Evolutionary conservation across 2,797 vertebrate genomes (phyloP), one percentile per base, ranked within the genome.

Genomic region (Jordanella pulchra): DNA sequence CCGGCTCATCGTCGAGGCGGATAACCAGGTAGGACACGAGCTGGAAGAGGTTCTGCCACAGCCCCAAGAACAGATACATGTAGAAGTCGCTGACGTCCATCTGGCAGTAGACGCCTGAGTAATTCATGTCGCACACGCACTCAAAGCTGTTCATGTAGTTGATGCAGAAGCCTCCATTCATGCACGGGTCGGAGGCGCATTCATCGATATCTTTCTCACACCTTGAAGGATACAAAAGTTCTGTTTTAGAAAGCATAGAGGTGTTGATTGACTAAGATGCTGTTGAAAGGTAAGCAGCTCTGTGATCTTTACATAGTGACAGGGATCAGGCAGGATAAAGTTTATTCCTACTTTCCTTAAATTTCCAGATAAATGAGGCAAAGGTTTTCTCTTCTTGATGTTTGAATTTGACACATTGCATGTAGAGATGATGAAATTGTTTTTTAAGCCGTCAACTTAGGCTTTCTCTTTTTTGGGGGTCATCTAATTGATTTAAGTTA

Each of bases 31-130:
- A 98, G 75, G 97, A 97, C 65, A 97, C 91, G 15, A 97, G 91
- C 92, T 98, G 97, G 88, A 97, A 97, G 87, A 97, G 93, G 82
- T 97, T 96, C 93, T 99, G 97, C 97, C 97, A 97, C 82, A 97
- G 82, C 23, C 96, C 87, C 89, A 97, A 77, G 76, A 97, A 97
- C 66, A 97, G 83, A 78, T 95, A 96, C 81, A 97, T 87, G 89
- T 97, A 96, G 87, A 99, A 94, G 92, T 97, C 95, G 76, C 95
- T 97, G 91, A 97, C 90, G 28, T 97, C 96, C 11, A 96, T 92
- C 87, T 97, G 96, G 77, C 98, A 97, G 87, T 88, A 90, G 1
- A 95, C 76, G 0, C 97, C 97, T 0, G 94, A 94, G 39, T 92
- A 96, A 90, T 95, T 95, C 39, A 94, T 73, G 0, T 96, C 94